Evolutionary conservation across 2,888 invertebrate genomes (phyloP).

Genomic region (Brachyopa scutellaris): DNA sequence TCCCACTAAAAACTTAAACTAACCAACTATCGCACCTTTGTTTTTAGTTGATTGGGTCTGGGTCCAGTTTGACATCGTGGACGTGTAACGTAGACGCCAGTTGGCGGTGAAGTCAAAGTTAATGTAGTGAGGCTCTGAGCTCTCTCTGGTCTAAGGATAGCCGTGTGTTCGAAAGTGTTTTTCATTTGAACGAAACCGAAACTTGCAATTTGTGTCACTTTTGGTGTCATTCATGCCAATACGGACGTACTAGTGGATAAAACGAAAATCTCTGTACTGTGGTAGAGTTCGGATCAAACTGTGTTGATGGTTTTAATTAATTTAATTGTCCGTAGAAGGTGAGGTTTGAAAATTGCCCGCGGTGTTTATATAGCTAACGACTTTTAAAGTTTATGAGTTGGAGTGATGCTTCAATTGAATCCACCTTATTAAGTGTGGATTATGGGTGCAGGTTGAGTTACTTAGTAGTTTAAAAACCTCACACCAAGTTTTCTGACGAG

Average conservation of each 20-base stretch:
- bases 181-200: conserved; percentile 49
- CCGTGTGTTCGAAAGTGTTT: conserved; percentile 4
- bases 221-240: conserved; percentile 25
- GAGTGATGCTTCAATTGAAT: conserved; percentile 7
- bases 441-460: not conserved
- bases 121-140: conserved; percentile 25
- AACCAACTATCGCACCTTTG: conserved; percentile 46
- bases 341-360: conserved; percentile 1
- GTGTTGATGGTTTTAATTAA: conserved; percentile 62
- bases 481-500: no score
- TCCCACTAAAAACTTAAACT: conserved; percentile 32
- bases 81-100: not conserved
- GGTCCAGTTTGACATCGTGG: conserved; percentile 30
- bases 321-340: conserved; percentile 62
- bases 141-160: no score
- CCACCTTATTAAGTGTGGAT: no score
- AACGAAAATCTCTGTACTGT: conserved; percentile 8
- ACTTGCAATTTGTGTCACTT: conserved; percentile 36
- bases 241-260: conserved; percentile 23
- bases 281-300: not conserved
- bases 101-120: conserved; percentile 23
- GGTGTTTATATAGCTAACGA: not conserved
- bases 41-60: conserved; percentile 42
- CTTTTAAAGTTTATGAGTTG: conserved; percentile 24
- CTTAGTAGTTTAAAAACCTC: no score